Evolutionary conservation across 1,140 invertebrate species (phyloP).

Genomic region (Drosophila elegans): DNA sequence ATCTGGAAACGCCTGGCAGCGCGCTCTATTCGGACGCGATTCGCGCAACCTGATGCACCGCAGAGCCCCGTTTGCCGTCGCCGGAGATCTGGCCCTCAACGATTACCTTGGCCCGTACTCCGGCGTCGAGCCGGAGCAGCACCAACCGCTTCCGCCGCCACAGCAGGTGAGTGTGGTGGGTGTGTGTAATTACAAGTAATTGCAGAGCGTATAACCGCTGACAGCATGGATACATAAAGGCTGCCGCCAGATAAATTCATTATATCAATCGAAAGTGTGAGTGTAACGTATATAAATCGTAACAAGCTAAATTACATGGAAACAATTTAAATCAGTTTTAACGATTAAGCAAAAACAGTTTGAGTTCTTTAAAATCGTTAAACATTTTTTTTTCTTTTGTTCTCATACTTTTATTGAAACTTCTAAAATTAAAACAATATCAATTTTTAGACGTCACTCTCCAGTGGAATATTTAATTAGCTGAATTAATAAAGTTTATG

Average conservation of each 20-base stretch:
- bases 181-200: slow-evolving; percentile 16
- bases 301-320: not conserved
- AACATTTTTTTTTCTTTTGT: too few species aligned
- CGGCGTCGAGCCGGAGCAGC: slow-evolving; percentile 30
- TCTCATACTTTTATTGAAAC: too few species aligned
- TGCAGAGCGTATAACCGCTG: not conserved
- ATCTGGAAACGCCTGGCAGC: slow-evolving; percentile 88
- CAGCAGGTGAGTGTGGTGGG: slow-evolving; percentile 63
- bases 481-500: too few species aligned
- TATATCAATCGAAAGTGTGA: not conserved
- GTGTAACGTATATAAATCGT: not conserved
- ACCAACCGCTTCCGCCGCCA: slow-evolving; percentile 20
- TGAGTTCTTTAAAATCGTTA: too few species aligned
- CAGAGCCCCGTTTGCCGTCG: slow-evolving; percentile 3
- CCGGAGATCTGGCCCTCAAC: slow-evolving; percentile 27
- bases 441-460: too few species aligned
- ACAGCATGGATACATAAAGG: not conserved
- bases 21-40: slow-evolving; percentile 91
- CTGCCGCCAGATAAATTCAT: not conserved
- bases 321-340: not conserved
- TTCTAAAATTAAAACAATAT: too few species aligned
- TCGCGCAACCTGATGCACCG: slow-evolving; percentile 91
- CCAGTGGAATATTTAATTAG: too few species aligned
- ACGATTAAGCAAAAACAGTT: too few species aligned
- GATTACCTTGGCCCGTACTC: slow-evolving; percentile 50